Percentiles rank a stretch among this genome's conserved stretches.
Evolutionary conservation across 2,888 invertebrate genomes (phyloP).

Genomic region (Glyphotaelius pellucidus): DNA sequence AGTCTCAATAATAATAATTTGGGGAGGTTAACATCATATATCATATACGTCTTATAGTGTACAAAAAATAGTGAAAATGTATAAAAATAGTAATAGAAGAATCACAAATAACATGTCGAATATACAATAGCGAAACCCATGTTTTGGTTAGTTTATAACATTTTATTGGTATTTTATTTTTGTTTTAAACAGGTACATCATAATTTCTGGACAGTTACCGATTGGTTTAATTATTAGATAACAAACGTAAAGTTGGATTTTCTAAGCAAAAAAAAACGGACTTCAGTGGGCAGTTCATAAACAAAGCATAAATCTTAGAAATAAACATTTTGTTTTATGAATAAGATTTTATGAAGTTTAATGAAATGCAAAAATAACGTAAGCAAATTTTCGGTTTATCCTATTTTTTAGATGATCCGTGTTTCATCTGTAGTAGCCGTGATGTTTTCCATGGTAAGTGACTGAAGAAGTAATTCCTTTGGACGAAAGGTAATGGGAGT

Average conservation of each 20-base stretch:
- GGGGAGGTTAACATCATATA: no score
- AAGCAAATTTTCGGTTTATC: background rate
- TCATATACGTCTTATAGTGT: no score
- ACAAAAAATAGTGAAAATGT: no score
- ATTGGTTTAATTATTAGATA: no score
- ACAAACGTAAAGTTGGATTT: background rate
- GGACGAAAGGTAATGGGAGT: background rate
- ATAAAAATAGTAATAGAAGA: no score
- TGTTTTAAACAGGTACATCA: no score
- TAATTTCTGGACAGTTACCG: no score
- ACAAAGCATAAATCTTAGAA: background rate
- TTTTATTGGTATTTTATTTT: background rate
- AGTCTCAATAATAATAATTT: no score
- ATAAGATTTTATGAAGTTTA: background rate
- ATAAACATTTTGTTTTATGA: background rate
- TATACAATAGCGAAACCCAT: background rate
- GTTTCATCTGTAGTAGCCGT: background rate
- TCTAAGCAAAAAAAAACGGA: background rate
- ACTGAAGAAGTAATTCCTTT: background rate
- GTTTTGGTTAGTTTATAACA: background rate
- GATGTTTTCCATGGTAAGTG: conserved; percentile 6
- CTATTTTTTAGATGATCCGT: background rate
- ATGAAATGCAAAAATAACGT: background rate
- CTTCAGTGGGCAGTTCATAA: background rate
- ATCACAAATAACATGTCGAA: no score